Percentiles rank a stretch among this genome's conserved stretches.
phyloP scores from a whole-genome alignment of 2,888 invertebrate species.

The Julus scandinavius region DNA sequence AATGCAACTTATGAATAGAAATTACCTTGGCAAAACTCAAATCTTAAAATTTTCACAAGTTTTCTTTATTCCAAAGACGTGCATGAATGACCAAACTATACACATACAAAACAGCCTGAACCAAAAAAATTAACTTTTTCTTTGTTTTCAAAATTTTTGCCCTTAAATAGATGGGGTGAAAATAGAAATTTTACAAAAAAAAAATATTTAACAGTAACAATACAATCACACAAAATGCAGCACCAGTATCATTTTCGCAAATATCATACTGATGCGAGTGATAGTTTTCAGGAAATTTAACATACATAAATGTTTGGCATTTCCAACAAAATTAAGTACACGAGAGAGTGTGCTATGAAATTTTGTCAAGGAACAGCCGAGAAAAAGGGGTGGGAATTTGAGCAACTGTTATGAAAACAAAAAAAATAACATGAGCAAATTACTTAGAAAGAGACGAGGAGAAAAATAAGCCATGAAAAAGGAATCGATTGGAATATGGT shows the following conservation, averaged over 20 bases:
- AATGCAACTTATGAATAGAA: neutral
- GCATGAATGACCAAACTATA: slow-evolving; percentile 47
- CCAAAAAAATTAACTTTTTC: slow-evolving; percentile 11
- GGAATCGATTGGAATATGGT: slow-evolving; percentile 35
- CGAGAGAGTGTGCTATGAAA: neutral
- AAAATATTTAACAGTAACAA: neutral
- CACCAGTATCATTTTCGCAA: neutral
- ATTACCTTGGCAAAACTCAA: neutral
- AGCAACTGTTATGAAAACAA: slow-evolving; percentile 35
- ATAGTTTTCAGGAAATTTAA: neutral
- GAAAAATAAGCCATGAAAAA: neutral
- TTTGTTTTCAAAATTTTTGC: slow-evolving; percentile 28
- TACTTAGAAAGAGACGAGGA: neutral
- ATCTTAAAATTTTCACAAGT: slow-evolving; percentile 39
- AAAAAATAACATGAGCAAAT: slow-evolving; percentile 20
- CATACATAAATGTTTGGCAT: neutral
- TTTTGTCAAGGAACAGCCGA: neutral
- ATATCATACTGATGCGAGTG: neutral
- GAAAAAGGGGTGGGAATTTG: neutral
- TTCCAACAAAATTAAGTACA: neutral
- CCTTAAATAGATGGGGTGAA: neutral
- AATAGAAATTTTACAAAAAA: neutral
- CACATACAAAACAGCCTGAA: slow-evolving; percentile 48
- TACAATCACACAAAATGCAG: neutral
- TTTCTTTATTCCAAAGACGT: slow-evolving; percentile 51